These are phyloP conservation scores for Eubasilissa regina DNA, from an alignment of 1,140 invertebrate species.

Conservation along the genomic window DNA sequence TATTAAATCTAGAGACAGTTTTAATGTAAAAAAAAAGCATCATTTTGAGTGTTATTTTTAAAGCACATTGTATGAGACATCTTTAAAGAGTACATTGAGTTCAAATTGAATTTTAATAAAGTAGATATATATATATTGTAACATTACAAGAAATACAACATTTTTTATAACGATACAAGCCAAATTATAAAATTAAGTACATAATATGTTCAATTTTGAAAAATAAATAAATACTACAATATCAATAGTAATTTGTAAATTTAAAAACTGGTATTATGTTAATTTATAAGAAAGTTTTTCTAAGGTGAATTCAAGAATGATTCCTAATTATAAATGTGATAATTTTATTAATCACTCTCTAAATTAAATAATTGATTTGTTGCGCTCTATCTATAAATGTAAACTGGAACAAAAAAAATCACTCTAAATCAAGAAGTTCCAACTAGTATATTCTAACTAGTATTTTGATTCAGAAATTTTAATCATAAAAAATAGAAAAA, in stretches of 20 bases:
- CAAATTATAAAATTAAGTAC: too few relatives aligned
- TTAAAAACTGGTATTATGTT: background rate
- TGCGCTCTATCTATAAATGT: background rate
- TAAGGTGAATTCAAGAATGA: background rate
- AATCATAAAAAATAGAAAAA: background rate
- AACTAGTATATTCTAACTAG: background rate
- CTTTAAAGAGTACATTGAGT: too few relatives aligned
- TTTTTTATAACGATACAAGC: too few relatives aligned
- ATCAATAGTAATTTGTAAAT: background rate
- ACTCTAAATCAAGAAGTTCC: background rate
- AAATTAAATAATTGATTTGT: background rate
- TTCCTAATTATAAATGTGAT: background rate
- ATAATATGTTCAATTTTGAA: too few relatives aligned
- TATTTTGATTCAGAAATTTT: slow-evolving; percentile 19
- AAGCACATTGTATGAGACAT: too few relatives aligned
- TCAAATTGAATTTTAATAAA: too few relatives aligned
- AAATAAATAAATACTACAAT: too few relatives aligned
- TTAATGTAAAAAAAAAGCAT: too few relatives aligned
- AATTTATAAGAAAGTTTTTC: background rate
- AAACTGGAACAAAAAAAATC: background rate
- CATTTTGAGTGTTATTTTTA: too few relatives aligned
- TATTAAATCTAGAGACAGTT: too few relatives aligned
- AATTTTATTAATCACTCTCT: background rate
- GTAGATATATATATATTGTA: too few relatives aligned
- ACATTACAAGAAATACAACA: too few relatives aligned